Evolutionary conservation across 2,113 vertebrate genomes (phyloP).

Genomic region (zebrafish (Danio rerio)): GRCz12tu NC_133192.1:7079501-7080000

Average conservation of each 20-base stretch:
- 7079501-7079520: too few relatives aligned
- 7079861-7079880: slow-evolving; percentile 75
- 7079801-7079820: slow-evolving; percentile 66
- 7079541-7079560: too few relatives aligned
- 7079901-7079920: slow-evolving; percentile 62
- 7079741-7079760: slow-evolving; percentile 88
- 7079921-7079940: slow-evolving; percentile 61
- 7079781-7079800: slow-evolving; percentile 73
- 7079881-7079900: slow-evolving; percentile 80
- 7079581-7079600: too few relatives aligned
- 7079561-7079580: too few relatives aligned
- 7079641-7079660: slow-evolving; percentile 61
- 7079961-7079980: slow-evolving; percentile 69
- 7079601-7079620: too few relatives aligned
- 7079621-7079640: too few relatives aligned
- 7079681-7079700: slow-evolving; percentile 87
- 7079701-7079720: slow-evolving; percentile 85
- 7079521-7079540: too few relatives aligned
- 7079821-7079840: slow-evolving; percentile 81
- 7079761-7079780: slow-evolving; percentile 80
- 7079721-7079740: slow-evolving; percentile 85
- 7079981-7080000: slow-evolving; percentile 75
- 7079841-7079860: slow-evolving; percentile 84
- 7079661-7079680: slow-evolving; percentile 74
- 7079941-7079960: slow-evolving; percentile 62